These are phyloP conservation scores for Nothobranchius kuhntae DNA, from an alignment of 2,113 vertebrate genomes.

Conservation along the genomic window DNA sequence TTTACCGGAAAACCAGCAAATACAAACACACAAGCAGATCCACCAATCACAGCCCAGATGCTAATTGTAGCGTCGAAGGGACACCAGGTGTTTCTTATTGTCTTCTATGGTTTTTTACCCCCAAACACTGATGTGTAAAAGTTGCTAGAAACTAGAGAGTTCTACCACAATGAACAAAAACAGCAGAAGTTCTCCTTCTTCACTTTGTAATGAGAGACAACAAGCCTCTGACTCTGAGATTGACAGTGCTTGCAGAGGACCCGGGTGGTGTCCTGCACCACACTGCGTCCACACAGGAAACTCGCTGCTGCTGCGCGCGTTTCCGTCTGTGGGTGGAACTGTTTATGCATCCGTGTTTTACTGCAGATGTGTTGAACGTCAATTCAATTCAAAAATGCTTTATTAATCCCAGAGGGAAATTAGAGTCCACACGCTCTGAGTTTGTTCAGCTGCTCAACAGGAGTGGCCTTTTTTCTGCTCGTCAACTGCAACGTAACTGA, in stretches of 20 bases:
- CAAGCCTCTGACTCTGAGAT: constrained; percentile 35
- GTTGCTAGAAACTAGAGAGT: constrained; percentile 2
- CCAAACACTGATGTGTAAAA: background rate
- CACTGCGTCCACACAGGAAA: constrained; percentile 47
- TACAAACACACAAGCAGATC: constrained; percentile 23
- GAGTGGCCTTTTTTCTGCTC: constrained; percentile 54
- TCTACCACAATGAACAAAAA: background rate
- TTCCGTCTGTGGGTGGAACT: constrained; percentile 1
- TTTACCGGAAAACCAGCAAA: constrained; percentile 44
- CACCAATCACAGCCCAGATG: constrained; percentile 61
- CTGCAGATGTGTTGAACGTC: constrained; percentile 20
- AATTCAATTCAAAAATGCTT: no score
- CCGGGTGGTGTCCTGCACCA: constrained; percentile 53
- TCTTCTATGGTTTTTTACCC: constrained; percentile 49
- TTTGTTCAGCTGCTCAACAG: constrained; percentile 16
- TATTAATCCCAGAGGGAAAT: no score
- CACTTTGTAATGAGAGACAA: constrained; percentile 40
- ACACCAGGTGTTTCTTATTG: constrained; percentile 19
- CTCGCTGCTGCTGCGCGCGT: constrained; percentile 31
- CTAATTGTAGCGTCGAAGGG: constrained; percentile 71
- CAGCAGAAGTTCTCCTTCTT: background rate
- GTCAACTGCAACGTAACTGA: constrained; percentile 43
- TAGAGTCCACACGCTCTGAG: constrained; percentile 7
- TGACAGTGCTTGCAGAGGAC: constrained; percentile 41
- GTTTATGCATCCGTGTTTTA: constrained; percentile 23